Conservation (phyloP, 2,113 vertebrate genomes). For the Cheilinus undulatus region DNA sequence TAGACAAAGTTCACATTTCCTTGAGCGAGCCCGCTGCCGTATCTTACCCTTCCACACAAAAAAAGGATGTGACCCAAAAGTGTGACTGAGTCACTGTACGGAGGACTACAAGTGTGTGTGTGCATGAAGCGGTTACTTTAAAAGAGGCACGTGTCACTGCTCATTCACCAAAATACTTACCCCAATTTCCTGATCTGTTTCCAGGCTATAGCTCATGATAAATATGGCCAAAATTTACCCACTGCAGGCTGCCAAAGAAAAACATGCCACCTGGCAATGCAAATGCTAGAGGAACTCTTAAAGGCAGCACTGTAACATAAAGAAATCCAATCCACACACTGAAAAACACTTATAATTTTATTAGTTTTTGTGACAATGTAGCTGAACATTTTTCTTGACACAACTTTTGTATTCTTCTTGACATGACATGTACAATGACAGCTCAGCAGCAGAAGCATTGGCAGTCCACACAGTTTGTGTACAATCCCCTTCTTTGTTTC, state of each 20-base stretch:
- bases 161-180: too few species aligned
- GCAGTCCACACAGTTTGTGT: neutral
- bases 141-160: too few species aligned
- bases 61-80: too few species aligned
- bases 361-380: slow-evolving; percentile 29
- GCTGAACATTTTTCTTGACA: slow-evolving; percentile 8
- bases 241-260: neutral
- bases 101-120: too few species aligned
- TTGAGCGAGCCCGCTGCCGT: too few species aligned
- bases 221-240: too few species aligned
- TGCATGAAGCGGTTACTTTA: too few species aligned
- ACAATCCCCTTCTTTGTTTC: neutral
- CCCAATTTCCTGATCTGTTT: too few species aligned
- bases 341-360: slow-evolving; percentile 27
- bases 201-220: too few species aligned
- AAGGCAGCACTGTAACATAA: neutral
- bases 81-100: too few species aligned
- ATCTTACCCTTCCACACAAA: too few species aligned
- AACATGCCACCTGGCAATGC: neutral
- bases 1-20: neutral
- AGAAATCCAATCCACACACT: slow-evolving; percentile 25
- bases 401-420: slow-evolving; percentile 11
- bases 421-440: slow-evolving; percentile 29
- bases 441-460: slow-evolving; percentile 13
- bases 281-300: neutral